These are phyloP conservation scores for Colistium nudipinnis DNA, from an alignment of 2,113 vertebrate species.

Conservation along the genomic window DNA sequence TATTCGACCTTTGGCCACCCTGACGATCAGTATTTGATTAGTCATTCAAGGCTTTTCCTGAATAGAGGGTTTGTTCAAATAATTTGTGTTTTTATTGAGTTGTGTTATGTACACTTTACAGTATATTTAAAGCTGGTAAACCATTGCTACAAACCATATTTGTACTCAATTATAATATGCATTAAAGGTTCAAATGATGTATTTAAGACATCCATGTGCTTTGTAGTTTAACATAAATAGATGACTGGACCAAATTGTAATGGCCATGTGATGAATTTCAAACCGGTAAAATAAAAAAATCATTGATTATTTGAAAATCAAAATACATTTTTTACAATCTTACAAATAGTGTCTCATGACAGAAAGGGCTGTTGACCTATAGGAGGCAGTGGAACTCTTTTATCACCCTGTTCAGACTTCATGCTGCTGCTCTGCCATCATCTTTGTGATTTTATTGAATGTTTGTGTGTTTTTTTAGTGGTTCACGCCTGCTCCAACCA, in stretches of 20 bases:
- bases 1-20: not conserved
- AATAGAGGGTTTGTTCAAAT: not conserved
- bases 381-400: constrained; percentile 36
- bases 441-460: not conserved
- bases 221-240: not conserved
- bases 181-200: not conserved
- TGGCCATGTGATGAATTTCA: too few relatives aligned
- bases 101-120: not conserved
- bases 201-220: not conserved
- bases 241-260: not conserved
- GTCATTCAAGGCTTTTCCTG: not conserved
- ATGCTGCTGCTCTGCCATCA: not conserved
- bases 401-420: not conserved
- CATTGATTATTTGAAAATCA: too few relatives aligned
- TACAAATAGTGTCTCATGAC: not conserved
- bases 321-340: not conserved
- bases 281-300: too few relatives aligned
- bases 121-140: not conserved
- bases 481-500: constrained; percentile 93
- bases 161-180: not conserved
- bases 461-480: constrained; percentile 78
- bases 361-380: constrained; percentile 10
- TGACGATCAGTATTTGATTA: not conserved
- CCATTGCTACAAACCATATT: not conserved
- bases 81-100: not conserved